These are phyloP conservation scores for Chitala chitala DNA, from an alignment of 2,113 vertebrate species.

Conservation along the genomic window DNA sequence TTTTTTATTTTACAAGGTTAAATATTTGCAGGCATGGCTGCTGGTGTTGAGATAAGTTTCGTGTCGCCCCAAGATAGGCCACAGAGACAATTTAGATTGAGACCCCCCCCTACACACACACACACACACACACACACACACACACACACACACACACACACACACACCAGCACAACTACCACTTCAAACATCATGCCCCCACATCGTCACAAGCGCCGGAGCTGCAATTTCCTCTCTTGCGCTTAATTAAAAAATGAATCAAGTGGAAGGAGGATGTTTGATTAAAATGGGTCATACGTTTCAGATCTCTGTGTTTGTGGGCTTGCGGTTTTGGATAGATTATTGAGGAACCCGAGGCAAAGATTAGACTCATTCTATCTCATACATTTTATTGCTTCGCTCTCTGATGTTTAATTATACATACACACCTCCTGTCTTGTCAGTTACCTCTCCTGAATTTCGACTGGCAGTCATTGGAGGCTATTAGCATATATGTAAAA, in stretches of 20 bases:
- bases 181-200: slow-evolving; percentile 8
- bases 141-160: slow-evolving; percentile 20
- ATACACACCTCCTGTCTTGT: slow-evolving; percentile 40
- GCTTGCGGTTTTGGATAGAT: slow-evolving; percentile 36
- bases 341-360: slow-evolving; percentile 41
- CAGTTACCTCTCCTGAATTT: slow-evolving; percentile 31
- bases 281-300: slow-evolving; percentile 56
- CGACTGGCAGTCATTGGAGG: slow-evolving; percentile 34
- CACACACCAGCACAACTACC: neutral
- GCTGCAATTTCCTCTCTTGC: slow-evolving; percentile 39
- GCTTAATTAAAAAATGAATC: slow-evolving; percentile 64
- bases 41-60: slow-evolving; percentile 61
- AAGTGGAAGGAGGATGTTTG: slow-evolving; percentile 54
- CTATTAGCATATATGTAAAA: slow-evolving; percentile 46
- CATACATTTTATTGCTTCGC: slow-evolving; percentile 30
- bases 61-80: slow-evolving; percentile 50
- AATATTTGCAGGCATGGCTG: slow-evolving; percentile 57
- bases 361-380: slow-evolving; percentile 44
- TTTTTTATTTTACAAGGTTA: slow-evolving; percentile 56
- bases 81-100: slow-evolving; percentile 45
- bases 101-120: slow-evolving; percentile 39
- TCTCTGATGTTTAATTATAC: slow-evolving; percentile 47
- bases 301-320: slow-evolving; percentile 41
- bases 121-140: slow-evolving; percentile 15
- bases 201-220: slow-evolving; percentile 28